Percentiles rank a stretch among this genome's conserved stretches.
These are phyloP conservation scores for Plectrocnemia conspersa DNA, from an alignment of 1,140 invertebrate genomes.

Conservation along the genomic window DNA sequence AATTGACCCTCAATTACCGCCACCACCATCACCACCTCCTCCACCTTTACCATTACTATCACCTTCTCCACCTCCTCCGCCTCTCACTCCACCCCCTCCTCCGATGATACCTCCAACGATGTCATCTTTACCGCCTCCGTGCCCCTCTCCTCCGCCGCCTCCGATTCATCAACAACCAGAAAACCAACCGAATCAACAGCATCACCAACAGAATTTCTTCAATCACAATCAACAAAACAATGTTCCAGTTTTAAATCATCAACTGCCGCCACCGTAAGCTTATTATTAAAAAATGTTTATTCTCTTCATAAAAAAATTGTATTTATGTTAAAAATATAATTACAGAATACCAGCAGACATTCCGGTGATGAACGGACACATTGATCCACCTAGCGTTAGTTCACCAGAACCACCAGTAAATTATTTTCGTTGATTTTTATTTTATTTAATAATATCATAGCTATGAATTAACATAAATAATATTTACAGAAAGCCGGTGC, in stretches of 20 bases:
- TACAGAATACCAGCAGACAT: slow-evolving; percentile 22
- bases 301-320: background rate
- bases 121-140: slow-evolving; percentile 30
- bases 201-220: slow-evolving; percentile 18
- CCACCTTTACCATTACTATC: slow-evolving; percentile 41
- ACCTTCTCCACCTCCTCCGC: slow-evolving; percentile 39
- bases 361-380: slow-evolving; percentile 32
- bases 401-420: slow-evolving; percentile 33
- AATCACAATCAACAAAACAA: slow-evolving; percentile 17
- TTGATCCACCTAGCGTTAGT: slow-evolving; percentile 23
- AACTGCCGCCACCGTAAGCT: slow-evolving; percentile 15
- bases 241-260: no score
- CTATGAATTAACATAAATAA: background rate
- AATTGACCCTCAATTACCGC: slow-evolving; percentile 40
- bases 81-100: slow-evolving; percentile 38
- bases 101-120: slow-evolving; percentile 29
- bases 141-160: slow-evolving; percentile 28
- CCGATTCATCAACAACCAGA: slow-evolving; percentile 9
- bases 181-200: slow-evolving; percentile 7
- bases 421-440: slow-evolving; percentile 2
- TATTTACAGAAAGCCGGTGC: slow-evolving; percentile 32
- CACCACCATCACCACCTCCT: slow-evolving; percentile 42
- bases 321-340: slow-evolving; percentile 8
- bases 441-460: slow-evolving; percentile 1
- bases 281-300: background rate